Percentiles rank a stretch among this genome's conserved stretches.
Evolutionary conservation across 64 coral and sea anemone genomes (phyloP).

Genomic region (Dendronephthya gigantea): DNA sequence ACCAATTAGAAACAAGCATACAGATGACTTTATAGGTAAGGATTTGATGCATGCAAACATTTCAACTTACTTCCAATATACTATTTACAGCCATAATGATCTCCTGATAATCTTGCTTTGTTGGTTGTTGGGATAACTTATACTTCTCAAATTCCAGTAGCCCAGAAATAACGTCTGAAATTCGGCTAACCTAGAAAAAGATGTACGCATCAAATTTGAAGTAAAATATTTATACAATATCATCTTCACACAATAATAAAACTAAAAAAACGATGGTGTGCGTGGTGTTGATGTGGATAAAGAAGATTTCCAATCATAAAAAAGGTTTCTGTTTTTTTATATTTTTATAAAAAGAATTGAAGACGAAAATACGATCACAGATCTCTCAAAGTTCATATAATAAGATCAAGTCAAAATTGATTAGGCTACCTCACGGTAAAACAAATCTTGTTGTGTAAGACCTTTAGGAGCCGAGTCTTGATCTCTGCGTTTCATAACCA

Average conservation of each 20-base stretch:
- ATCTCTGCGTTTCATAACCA: constrained; percentile 44
- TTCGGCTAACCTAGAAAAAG: constrained; percentile 47
- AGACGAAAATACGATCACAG: neutral
- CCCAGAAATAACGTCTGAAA: constrained; percentile 65
- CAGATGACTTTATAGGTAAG: too few species aligned
- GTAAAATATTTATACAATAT: neutral
- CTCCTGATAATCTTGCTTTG: constrained; percentile 29
- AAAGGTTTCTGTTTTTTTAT: too few species aligned
- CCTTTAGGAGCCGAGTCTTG: constrained; percentile 38
- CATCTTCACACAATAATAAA: neutral
- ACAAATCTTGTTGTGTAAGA: constrained; percentile 71
- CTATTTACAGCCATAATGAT: constrained; percentile 61
- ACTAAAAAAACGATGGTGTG: too few species aligned
- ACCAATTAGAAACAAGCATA: too few species aligned
- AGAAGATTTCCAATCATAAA: too few species aligned
- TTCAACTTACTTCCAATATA: constrained; percentile 50
- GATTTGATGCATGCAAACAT: neutral
- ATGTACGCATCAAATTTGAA: neutral
- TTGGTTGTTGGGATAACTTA: constrained; percentile 29
- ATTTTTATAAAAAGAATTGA: too few species aligned
- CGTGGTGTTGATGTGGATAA: too few species aligned
- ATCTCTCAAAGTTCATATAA: too few species aligned
- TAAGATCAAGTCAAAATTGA: too few species aligned
- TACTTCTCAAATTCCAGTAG: constrained; percentile 63
- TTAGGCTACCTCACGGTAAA: constrained; percentile 58